Conservation (phyloP, 2,888 invertebrate species). For the Linnaemya vulpina region DNA sequence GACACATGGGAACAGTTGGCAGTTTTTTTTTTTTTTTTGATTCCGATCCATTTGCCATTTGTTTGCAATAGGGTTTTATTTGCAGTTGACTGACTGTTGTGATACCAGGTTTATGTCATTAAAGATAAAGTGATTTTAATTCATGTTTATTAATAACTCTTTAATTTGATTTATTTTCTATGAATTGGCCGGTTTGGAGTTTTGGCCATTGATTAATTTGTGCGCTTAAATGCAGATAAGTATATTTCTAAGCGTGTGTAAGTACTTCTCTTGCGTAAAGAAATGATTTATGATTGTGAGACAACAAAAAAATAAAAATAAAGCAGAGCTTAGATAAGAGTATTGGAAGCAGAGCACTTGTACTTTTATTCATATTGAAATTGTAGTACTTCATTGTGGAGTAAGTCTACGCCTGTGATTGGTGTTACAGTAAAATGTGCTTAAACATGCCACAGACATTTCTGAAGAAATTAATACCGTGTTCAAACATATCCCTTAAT, state of each 20-base stretch:
- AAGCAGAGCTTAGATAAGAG: neutral
- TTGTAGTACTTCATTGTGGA: too few species aligned
- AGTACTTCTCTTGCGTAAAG: constrained; percentile 3
- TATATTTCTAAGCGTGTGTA: neutral
- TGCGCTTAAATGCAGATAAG: constrained; percentile 12
- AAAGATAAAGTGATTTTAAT: constrained; percentile 67
- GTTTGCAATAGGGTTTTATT: constrained; percentile 41
- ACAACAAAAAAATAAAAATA: neutral
- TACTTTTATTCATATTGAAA: too few species aligned
- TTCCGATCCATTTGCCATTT: constrained; percentile 22
- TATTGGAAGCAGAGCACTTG: neutral
- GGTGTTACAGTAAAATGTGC: too few species aligned
- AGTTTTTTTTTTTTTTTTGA: constrained; percentile 39
- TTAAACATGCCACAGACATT: too few species aligned
- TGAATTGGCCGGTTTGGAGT: constrained; percentile 19
- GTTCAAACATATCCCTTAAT: too few species aligned
- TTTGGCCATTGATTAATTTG: constrained; percentile 62
- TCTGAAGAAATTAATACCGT: neutral
- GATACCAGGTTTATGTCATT: constrained; percentile 57
- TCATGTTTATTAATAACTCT: constrained; percentile 63
- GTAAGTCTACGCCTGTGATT: too few species aligned
- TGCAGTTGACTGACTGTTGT: constrained; percentile 23
- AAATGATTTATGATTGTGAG: constrained; percentile 43
- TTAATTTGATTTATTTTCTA: constrained; percentile 67
- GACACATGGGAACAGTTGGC: constrained; percentile 69